Evolutionary conservation across 1,140 invertebrate species (phyloP).

Genomic region (Hypsibius dujardini): DNA sequence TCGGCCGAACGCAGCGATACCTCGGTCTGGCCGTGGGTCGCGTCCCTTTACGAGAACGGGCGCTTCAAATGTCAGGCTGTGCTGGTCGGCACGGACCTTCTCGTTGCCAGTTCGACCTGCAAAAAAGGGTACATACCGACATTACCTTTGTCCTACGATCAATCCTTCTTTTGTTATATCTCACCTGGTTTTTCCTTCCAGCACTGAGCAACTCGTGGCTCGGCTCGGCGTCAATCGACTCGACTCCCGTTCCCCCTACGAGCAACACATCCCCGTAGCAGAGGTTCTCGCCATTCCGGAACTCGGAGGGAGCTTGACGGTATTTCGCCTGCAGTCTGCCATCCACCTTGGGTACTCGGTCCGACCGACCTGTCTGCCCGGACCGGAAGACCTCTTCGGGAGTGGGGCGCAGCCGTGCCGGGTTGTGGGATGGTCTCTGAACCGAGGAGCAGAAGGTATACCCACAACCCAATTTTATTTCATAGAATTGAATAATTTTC

Average conservation of each 20-base stretch:
- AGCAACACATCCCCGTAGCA: conserved; percentile 6
- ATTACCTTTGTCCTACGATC: no score
- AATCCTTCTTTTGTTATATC: neutral
- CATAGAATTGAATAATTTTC: no score
- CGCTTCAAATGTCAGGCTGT: neutral
- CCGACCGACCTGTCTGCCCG: neutral
- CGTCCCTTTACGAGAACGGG: conserved; percentile 11
- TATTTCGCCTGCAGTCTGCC: neutral
- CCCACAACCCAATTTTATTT: neutral
- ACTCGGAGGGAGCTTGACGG: neutral
- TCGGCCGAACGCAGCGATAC: neutral
- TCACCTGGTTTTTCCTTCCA: neutral
- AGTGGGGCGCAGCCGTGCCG: neutral
- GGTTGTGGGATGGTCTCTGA: conserved; percentile 1
- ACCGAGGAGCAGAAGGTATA: neutral
- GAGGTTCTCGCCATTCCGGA: neutral
- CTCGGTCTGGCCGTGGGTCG: conserved; percentile 11
- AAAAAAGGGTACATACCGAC: neutral
- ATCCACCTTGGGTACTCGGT: neutral
- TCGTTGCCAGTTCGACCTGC: conserved; percentile 1
- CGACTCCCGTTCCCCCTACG: conserved; percentile 4
- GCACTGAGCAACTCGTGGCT: neutral
- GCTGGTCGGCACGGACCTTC: neutral
- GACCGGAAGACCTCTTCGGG: neutral
- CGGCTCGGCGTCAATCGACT: neutral